Base-by-base conservation (phyloP, 2,888 invertebrate genomes). In the Taenaris catops region DNA sequence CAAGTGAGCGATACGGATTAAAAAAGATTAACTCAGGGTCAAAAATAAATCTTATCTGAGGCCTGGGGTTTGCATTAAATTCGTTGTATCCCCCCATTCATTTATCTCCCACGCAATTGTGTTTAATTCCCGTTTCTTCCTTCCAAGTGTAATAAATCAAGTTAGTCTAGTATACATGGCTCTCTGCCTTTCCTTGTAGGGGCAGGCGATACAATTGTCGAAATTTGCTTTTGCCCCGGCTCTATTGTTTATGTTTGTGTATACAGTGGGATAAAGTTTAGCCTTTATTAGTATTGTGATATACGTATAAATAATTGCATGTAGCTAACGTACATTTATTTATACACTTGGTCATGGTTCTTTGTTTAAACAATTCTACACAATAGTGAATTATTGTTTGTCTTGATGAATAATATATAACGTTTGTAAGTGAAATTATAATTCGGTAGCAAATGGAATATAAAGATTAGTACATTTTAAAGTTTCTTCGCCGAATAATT, bases 91-190 rank as follows among this genome's bases (percentile, higher is more conserved):
- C 66, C 42, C 44, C 44, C 55, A 24, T 31, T 21, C 70, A 73
- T 76, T 75, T 73, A 76, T 76, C 76, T 71, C 67, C 44, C 44
- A 58, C 49, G 65, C 71, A 73, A 71, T 71, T 73, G 71, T 74
- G 66, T 68, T 69, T 72, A 71, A 74, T 74, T 71, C 69, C 62
- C 55, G 55, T 55, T 60, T 59, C 67, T 70, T 68, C 62, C 66
- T 63, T 55, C 56, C 57, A 37, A 41, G 51, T 53, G 58, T 65
- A 67, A 74, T 75, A 75, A 74, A 75, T 75, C 73, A 74, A 65
- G 58, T 52, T 57, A 65, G n/a, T n/a, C n/a, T n/a, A n/a, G 57
- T 63, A 63, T 61, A 48, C 53, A 53, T 54, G 35, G 27, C 19
- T 24, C 32, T 26, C 44, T 50, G 44, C 26, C 36, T 44, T 42